Base-by-base conservation (phyloP, 2,888 invertebrate species). In the Marasmarcha lunaedactyla region DNA sequence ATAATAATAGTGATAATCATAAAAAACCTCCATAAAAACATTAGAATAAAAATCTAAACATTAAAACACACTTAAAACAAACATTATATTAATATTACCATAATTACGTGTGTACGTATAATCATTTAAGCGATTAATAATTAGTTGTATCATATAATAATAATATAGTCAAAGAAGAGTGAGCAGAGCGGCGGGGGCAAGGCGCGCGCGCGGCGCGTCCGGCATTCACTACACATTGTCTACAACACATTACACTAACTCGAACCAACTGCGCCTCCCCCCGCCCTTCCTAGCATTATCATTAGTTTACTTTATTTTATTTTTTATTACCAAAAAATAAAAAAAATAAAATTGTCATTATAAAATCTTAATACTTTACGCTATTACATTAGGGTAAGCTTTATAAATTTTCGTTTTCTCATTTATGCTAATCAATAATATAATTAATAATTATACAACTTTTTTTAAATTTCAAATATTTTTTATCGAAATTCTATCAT, bases 21-120 rank as follows among this genome's bases (percentile, higher is more conserved):
- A 83, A 81, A 81, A 83, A 83, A 81, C 83, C 81, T 83, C 71
- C 81, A 83, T 81, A 81, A 83, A 83, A 83, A 83, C 83, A 83
- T 83, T 83, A 83, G 74, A 83, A 83, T 83, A 83, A 83, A 83
- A 83, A 81, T 83, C 83, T 83, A 83, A 83, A 81, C 79, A 78
- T 83, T 81, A 81, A 83, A 81, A 81, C 83, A 81, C 83, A 70
- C 83, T 81, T 81, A 83, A 83, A 83, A 83, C 83, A 83, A 83
- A 79, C 78, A 83, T 81, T 83, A 83, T 81, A 83, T 81, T 83
- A 83, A 83, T 81, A 81, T 78, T 83, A 81, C 76, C 71, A 64
- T 81, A 76, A 77, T 81, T 72, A 78, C 73, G 79, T 78, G 78
- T 78, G 78, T 83, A 79, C 71, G 76, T 79, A 78, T 79, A 79